These are phyloP conservation scores for Halcyon badia DNA, from an alignment of 2,797 vertebrate genomes.

Conservation along the genomic window DNA sequence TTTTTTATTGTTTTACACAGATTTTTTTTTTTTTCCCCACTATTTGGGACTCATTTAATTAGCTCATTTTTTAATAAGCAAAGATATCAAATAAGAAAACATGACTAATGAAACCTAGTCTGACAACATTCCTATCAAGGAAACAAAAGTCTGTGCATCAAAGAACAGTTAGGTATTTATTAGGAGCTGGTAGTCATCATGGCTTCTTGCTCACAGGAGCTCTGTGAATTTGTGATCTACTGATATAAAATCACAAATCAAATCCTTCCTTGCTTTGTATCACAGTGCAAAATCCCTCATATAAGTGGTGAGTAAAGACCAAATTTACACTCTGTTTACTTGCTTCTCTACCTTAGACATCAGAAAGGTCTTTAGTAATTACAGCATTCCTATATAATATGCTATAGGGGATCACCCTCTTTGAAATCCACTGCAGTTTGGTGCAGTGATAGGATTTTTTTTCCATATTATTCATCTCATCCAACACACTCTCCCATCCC, in stretches of 20 bases:
- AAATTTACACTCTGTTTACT: neutral
- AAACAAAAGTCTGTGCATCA: neutral
- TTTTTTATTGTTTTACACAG: neutral
- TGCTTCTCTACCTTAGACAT: neutral
- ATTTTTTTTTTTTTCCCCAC: neutral
- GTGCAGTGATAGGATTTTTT: conserved; percentile 1
- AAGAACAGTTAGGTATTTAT: neutral
- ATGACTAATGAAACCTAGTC: neutral
- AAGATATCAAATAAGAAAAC: neutral
- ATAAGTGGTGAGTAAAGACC: neutral
- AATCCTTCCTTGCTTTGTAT: neutral
- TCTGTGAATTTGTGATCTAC: neutral
- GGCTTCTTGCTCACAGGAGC: neutral
- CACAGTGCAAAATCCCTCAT: neutral
- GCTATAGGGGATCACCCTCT: neutral
- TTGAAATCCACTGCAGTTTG: conserved; percentile 13
- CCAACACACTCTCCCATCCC: neutral
- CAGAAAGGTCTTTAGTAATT: neutral
- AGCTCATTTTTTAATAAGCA: neutral
- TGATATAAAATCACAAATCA: neutral
- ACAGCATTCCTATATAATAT: neutral
- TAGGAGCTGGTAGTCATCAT: neutral
- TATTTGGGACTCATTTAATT: neutral
- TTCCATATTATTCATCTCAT: neutral
- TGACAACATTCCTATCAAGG: neutral